Evolutionary conservation across 2,797 vertebrate species (phyloP).

Genomic region (Siniperca undulata): DNA sequence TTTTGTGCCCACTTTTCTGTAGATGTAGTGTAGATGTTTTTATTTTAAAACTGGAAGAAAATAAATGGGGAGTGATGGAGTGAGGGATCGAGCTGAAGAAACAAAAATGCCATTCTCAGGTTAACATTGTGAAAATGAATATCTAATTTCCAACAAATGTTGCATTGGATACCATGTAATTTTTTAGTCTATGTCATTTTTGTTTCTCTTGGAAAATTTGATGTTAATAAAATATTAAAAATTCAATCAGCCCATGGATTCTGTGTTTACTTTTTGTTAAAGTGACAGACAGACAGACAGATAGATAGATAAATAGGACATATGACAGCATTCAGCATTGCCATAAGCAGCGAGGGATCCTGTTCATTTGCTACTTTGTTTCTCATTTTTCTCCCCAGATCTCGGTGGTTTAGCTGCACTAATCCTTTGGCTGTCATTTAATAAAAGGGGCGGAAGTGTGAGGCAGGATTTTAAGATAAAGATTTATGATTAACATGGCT

Average conservation of each 20-base stretch:
- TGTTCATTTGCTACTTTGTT: constrained; percentile 50
- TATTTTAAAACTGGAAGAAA: background rate
- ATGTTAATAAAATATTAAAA: constrained; percentile 64
- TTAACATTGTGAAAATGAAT: constrained; percentile 28
- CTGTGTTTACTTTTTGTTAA: constrained; percentile 18
- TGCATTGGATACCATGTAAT: constrained; percentile 25
- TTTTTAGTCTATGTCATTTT: constrained; percentile 31
- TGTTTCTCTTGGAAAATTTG: constrained; percentile 44
- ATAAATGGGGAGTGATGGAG: background rate
- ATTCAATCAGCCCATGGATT: constrained; percentile 6
- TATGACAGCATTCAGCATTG: background rate
- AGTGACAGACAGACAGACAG: constrained; percentile 2
- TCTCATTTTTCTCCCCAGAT: constrained; percentile 65
- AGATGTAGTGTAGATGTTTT: constrained; percentile 12
- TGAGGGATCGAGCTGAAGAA: background rate
- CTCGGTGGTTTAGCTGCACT: constrained; percentile 71
- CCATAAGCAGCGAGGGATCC: constrained; percentile 12
- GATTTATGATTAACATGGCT: constrained; percentile 86
- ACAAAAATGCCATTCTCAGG: constrained; percentile 67
- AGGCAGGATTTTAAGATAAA: constrained; percentile 84
- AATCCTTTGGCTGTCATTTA: constrained; percentile 82
- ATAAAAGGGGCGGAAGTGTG: constrained; percentile 77
- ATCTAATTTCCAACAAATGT: constrained; percentile 20
- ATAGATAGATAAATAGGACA: constrained; percentile 4
- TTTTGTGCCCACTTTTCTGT: constrained; percentile 54